These are phyloP conservation scores for Rhagonycha fulva DNA, from an alignment of 2,888 invertebrate species.

Conservation along the genomic window DNA sequence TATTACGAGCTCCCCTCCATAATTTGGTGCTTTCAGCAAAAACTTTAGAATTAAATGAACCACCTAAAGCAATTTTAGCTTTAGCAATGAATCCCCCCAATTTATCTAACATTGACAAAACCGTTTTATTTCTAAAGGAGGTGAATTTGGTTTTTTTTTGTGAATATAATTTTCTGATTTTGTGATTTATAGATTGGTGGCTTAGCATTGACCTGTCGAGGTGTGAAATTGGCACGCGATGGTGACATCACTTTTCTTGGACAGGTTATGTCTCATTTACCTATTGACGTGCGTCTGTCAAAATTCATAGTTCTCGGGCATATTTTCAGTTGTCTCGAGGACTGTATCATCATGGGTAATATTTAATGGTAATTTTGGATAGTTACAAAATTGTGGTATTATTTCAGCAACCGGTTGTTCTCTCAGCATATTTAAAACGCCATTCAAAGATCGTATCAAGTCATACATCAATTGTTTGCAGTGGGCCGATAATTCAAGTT, in stretches of 20 bases:
- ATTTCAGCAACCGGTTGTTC: conserved; percentile 78
- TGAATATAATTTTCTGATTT: not conserved
- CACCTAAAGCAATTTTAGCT: conserved; percentile 77
- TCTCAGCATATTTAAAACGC: conserved; percentile 77
- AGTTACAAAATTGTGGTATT: not conserved
- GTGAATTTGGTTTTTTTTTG: conserved; percentile 47
- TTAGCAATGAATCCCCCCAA: conserved; percentile 88
- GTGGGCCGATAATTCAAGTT: conserved; percentile 83
- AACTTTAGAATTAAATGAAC: conserved; percentile 76
- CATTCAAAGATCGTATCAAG: conserved; percentile 70
- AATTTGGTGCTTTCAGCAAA: conserved; percentile 81
- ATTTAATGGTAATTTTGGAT: conserved; percentile 1
- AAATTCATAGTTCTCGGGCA: conserved; percentile 88
- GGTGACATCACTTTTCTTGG: conserved; percentile 90
- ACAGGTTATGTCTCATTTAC: conserved; percentile 77
- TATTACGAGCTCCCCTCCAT: conserved; percentile 80
- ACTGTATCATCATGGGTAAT: conserved; percentile 80
- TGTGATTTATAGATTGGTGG: conserved; percentile 72
- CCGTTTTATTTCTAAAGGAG: conserved; percentile 85
- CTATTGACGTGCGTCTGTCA: conserved; percentile 79
- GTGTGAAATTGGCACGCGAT: conserved; percentile 57
- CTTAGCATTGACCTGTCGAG: conserved; percentile 63
- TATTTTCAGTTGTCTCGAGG: conserved; percentile 82
- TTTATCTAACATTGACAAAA: conserved; percentile 77
- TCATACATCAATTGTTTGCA: conserved; percentile 76